Percentiles rank a stretch among this genome's conserved stretches.
These are phyloP conservation scores for Callosobruchus maculatus DNA, from an alignment of 2,888 invertebrate species.

Conservation along the genomic window DNA sequence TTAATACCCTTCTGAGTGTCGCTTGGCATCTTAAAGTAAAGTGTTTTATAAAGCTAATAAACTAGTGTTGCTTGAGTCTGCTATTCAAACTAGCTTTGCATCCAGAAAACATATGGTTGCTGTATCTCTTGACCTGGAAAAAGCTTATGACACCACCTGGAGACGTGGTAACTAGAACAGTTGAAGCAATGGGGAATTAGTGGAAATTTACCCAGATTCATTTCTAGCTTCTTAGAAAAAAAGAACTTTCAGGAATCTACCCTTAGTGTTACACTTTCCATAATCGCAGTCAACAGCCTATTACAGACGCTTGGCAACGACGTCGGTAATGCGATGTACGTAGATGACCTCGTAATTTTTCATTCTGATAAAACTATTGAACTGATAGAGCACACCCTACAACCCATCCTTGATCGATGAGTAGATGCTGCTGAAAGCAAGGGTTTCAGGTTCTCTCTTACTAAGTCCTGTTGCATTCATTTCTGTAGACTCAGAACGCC, in stretches of 20 bases:
- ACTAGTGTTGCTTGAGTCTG: no score
- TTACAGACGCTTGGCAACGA: background rate
- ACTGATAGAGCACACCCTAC: slow-evolving; percentile 1
- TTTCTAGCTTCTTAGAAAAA: background rate
- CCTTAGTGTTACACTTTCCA: slow-evolving; percentile 4
- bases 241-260: slow-evolving; percentile 3
- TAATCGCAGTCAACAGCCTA: slow-evolving; percentile 6
- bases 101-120: no score
- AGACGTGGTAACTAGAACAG: no score
- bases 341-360: slow-evolving; percentile 7
- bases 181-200: background rate
- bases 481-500: no score
- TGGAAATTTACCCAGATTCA: background rate
- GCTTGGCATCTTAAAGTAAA: no score
- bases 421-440: background rate
- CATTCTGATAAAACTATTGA: slow-evolving; percentile 3
- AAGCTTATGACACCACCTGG: no score
- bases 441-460: no score
- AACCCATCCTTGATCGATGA: background rate
- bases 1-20: no score
- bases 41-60: no score
- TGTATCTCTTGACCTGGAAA: no score
- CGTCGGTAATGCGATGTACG: background rate
- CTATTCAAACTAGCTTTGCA: no score
- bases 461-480: no score